These are phyloP conservation scores for Prunella himalayana DNA, from an alignment of 2,113 vertebrate genomes.

Conservation along the genomic window DNA sequence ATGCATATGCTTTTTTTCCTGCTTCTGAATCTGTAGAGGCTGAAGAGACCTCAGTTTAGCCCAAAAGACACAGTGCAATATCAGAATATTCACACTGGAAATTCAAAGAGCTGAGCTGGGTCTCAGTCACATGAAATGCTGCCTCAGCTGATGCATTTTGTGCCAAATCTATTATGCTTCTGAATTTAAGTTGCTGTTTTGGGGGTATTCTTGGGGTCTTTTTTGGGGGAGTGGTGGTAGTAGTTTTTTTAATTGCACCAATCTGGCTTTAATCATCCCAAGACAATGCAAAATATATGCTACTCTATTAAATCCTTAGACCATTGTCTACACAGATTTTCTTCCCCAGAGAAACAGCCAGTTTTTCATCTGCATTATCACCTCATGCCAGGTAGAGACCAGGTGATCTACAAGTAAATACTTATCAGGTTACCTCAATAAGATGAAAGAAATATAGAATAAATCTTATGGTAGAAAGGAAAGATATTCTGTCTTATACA, in stretches of 20 bases:
- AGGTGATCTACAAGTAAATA: neutral
- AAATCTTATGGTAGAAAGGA: neutral
- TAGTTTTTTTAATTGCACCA: neutral
- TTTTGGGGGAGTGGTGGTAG: rapidly evolving
- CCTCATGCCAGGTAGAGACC: neutral
- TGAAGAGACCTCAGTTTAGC: neutral
- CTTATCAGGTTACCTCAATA: neutral
- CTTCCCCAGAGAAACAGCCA: neutral
- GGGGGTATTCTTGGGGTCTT: neutral
- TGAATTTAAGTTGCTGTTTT: neutral
- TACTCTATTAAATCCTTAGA: neutral
- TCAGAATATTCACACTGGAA: neutral
- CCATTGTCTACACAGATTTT: neutral
- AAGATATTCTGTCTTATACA: neutral
- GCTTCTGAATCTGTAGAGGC: neutral
- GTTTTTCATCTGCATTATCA: neutral
- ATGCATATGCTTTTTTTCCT: neutral
- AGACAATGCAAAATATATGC: neutral
- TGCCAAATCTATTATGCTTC: neutral
- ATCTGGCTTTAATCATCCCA: neutral
- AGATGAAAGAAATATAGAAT: neutral
- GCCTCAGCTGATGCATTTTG: neutral
- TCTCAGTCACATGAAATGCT: neutral
- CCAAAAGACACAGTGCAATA: neutral
- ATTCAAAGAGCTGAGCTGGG: neutral